Conservation (phyloP, 2,888 invertebrate species). For the Apodemia zela region DNA sequence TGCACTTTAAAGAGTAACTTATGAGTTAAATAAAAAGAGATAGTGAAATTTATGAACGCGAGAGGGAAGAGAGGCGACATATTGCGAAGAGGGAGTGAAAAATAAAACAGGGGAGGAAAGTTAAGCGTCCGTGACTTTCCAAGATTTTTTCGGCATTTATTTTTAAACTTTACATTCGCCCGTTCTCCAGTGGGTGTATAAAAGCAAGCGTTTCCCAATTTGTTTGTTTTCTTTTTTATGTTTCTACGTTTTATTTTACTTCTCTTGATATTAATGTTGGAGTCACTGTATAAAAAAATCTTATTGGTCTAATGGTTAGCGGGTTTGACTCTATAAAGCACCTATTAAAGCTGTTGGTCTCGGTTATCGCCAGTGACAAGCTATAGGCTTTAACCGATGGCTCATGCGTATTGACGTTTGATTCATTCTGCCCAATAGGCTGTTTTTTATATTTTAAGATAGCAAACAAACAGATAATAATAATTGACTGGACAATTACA, state of each 20-base stretch:
- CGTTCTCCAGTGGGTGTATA: conserved; percentile 59
- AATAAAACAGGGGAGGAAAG: conserved; percentile 80
- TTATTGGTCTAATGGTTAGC: no score
- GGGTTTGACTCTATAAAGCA: no score
- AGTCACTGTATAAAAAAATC: no score
- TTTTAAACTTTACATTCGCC: conserved; percentile 71
- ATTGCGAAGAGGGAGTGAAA: conserved; percentile 69
- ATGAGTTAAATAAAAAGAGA: conserved; percentile 69
- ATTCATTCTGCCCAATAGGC: no score
- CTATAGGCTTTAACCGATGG: no score
- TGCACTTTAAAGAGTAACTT: conserved; percentile 77
- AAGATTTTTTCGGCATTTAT: conserved; percentile 77
- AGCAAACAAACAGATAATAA: no score
- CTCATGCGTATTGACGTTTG: no score
- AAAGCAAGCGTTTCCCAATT: conserved; percentile 65
- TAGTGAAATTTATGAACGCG: conserved; percentile 41
- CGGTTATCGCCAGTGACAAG: no score
- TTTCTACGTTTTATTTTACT: conserved; percentile 14
- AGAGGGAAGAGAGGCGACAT: conserved; percentile 46
- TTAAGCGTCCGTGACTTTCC: conserved; percentile 81
- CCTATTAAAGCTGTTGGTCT: no score
- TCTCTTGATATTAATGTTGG: neutral
- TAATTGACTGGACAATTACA: no score
- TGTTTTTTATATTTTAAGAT: no score
- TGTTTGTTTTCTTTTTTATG: conserved; percentile 53